Conservation (phyloP, 2,888 invertebrate genomes). For the Eupithecia abbreviata region DNA sequence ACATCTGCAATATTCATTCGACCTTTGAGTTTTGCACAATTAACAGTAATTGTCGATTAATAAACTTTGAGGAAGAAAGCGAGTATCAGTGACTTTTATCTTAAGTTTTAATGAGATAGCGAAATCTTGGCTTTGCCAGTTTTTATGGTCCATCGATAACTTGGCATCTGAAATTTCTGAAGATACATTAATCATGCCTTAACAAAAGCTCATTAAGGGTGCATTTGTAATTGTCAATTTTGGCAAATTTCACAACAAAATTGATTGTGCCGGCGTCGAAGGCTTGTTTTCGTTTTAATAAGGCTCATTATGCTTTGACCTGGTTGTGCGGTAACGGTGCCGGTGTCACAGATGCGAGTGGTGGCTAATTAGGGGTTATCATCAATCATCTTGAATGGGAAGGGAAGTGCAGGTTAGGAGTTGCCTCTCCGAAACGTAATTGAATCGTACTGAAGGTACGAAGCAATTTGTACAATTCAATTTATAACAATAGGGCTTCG, state of each 20-base stretch:
- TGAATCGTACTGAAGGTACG: slow-evolving; percentile 41
- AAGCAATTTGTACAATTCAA: slow-evolving; percentile 37
- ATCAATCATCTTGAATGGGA: slow-evolving; percentile 69
- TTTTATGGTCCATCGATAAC: slow-evolving; percentile 35
- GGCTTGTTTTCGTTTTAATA: slow-evolving; percentile 53
- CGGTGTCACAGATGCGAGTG: slow-evolving; percentile 60
- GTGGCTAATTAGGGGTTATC: slow-evolving; percentile 73
- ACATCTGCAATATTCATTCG: slow-evolving; percentile 42
- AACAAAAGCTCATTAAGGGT: slow-evolving; percentile 77
- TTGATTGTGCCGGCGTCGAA: slow-evolving; percentile 50
- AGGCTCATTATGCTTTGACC: slow-evolving; percentile 54
- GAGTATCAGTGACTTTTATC: slow-evolving; percentile 37
- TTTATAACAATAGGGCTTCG: neutral
- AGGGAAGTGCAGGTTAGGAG: slow-evolving; percentile 44
- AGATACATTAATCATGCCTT: slow-evolving; percentile 72
- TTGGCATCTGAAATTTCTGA: slow-evolving; percentile 58
- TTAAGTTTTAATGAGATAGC: slow-evolving; percentile 38
- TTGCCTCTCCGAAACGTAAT: slow-evolving; percentile 41
- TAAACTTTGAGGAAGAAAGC: slow-evolving; percentile 37
- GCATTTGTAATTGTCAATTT: slow-evolving; percentile 80
- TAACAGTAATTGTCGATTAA: slow-evolving; percentile 38
- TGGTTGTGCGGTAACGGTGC: slow-evolving; percentile 45
- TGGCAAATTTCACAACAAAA: slow-evolving; percentile 56
- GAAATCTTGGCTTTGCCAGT: slow-evolving; percentile 23
- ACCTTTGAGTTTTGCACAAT: slow-evolving; percentile 39